Base-by-base conservation (phyloP, 2,888 invertebrate genomes). In the Cataglyphis livida region DNA sequence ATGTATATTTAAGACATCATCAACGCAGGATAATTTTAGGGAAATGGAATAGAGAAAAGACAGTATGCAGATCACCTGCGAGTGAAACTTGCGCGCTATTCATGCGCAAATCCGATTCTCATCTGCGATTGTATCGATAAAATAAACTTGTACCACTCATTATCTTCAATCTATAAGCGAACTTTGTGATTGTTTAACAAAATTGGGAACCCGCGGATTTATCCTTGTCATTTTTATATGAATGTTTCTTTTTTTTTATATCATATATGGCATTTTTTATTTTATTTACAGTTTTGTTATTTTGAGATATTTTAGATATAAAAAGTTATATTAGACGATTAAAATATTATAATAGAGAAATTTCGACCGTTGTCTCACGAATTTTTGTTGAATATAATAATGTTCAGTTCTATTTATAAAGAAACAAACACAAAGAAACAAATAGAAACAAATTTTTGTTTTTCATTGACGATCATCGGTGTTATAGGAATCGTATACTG, bases 61-160 rank as follows among this genome's bases (percentile, higher is more conserved):
- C 10, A 25, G 48, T 54, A 54, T 41, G 28, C 18, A 62, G 38
- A 73, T 35, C n/a, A 7, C 44, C 18, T 61, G 21, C 44, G 10
- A 9, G 38, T 61, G 44, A 21, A 61, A 32, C 7, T 1, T 18
- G 15, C 25, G 65, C 21, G 12, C 12, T 32, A 18, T 9, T 0
- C 12, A 35, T 81, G 51, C 48, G 65, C 70, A 32, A 70, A 85
- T 44, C 65, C 32, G 64, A 28, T 59, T 75, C 25, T 35, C n/a
- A 65, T 21, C 75, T 68, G 70, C 84, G 87, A 84, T 84, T 85
- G 35, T 83, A 87, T 87, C 81, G 83, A 81, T 75, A 32, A 81
- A 84, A 81, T 78, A 38, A 81, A 82, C 61, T 51, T 51, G 38
- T 75, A 70, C 64, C 81, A 79, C 44, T 66, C 81, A 75, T 75